Base-by-base conservation (phyloP, 2,113 vertebrate genomes). In the Ophiodon elongatus region DNA sequence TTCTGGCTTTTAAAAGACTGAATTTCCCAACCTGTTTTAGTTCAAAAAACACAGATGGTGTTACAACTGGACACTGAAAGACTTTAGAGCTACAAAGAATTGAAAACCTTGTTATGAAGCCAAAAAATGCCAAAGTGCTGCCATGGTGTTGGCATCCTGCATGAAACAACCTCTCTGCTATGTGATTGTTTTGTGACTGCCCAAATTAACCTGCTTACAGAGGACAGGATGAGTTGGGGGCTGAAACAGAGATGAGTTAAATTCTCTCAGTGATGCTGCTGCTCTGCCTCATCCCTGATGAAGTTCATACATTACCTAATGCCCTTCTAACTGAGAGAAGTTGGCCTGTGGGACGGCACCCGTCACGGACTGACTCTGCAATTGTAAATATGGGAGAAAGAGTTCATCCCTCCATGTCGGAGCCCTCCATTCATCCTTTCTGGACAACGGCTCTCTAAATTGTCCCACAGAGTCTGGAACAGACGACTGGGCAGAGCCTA, bases 401-500 rank as follows among this genome's bases (percentile, higher is more conserved):
- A 76, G 73, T 84, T 83, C 69, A 82, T 84, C 73, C 71, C 2
- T 15, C 52, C 66, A 74, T 59, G 59, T 47, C 1, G 19, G 52
- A 84, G 88, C 79, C 80, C 83, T 90, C 84, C 10, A 86, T 90
- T 89, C 86, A 85, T 90, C 85, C 85, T 86, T 84, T 47, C 84
- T 39, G 75, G 65, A 69, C 65, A 63, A 69, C 75, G 71, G 84
- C 76, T 72, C 29, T 71, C 76, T 39, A 70, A 91, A 92, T 92
- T 31, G 64, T 83, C 63, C 82, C 31, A 19, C 74, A 57, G 76
- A 82, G 77, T 56, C 35, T 66, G 79, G 84, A 87, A 83, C 79
- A 85, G 73, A 85, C 5, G 23, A 59, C 72, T 54, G 87, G 85
- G 77, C 79, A 71, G 73, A 82, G 83, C 79, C 27, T 54, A 9